Conservation (phyloP, 2,797 vertebrate genomes). For the Avahi laniger region DNA sequence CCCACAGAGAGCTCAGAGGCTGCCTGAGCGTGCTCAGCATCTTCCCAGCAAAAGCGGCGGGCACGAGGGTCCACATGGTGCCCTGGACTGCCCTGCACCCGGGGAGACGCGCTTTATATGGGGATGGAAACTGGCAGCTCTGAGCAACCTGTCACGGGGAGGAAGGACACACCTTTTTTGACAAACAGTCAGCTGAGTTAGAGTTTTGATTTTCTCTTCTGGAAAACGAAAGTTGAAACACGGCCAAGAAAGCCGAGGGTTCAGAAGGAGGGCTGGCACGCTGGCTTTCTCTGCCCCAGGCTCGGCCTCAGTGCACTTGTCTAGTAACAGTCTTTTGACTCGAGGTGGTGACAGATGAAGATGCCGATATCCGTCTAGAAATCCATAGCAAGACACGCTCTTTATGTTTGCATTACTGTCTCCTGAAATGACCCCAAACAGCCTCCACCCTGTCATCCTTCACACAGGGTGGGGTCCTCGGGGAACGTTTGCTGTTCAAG, state of each 20-base stretch:
- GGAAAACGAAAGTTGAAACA: constrained; percentile 65
- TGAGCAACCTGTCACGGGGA: neutral
- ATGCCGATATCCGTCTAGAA: fast-evolving
- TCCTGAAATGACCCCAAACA: neutral
- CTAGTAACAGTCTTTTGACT: fast-evolving
- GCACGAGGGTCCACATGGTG: constrained; percentile 17
- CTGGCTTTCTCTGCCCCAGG: fast-evolving
- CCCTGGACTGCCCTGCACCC: neutral
- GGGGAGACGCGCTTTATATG: neutral
- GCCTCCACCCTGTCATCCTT: fast-evolving
- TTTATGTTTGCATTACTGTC: neutral
- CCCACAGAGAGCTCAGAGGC: constrained; percentile 37
- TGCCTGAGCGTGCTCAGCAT: neutral
- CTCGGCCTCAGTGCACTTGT: fast-evolving
- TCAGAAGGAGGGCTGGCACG: fast-evolving
- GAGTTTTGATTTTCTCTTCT: constrained; percentile 56
- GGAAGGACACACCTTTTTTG: neutral
- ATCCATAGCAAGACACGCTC: fast-evolving
- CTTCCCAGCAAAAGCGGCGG: fast-evolving
- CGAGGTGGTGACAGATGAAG: neutral
- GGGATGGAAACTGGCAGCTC: neutral
- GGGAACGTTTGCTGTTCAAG: fast-evolving
- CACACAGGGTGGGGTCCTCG: fast-evolving
- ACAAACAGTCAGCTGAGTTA: neutral
- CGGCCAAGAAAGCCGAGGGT: neutral